These are phyloP conservation scores for Perithous albicinctus DNA, from an alignment of 2,888 invertebrate species.

Conservation along the genomic window DNA sequence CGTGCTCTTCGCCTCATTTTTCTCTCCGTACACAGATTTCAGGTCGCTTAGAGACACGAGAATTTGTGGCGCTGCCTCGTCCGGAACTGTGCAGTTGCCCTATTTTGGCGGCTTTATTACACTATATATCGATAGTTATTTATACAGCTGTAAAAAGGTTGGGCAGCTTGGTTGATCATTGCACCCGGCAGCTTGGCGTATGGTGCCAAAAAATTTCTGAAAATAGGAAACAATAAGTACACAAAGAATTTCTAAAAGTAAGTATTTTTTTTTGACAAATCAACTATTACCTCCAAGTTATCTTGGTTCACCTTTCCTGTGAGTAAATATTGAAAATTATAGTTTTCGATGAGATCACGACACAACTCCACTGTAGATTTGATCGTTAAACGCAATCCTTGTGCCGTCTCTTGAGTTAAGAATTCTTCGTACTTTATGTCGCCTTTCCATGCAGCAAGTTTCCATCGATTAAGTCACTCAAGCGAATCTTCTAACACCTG, in stretches of 20 bases:
- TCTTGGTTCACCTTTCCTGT: background rate
- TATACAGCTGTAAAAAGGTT: background rate
- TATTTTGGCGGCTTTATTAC: background rate
- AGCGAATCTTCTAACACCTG: constrained; percentile 59
- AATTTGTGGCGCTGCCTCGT: background rate
- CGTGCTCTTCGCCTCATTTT: background rate
- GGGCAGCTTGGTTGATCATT: background rate
- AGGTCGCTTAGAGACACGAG: background rate
- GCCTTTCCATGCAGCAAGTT: constrained; percentile 48
- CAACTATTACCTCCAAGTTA: background rate
- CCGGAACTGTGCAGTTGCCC: background rate
- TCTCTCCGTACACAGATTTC: background rate
- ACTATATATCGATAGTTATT: background rate
- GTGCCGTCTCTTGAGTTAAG: constrained; percentile 65
- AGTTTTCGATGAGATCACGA: background rate
- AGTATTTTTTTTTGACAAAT: background rate
- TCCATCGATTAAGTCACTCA: constrained; percentile 62
- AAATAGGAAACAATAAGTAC: background rate
- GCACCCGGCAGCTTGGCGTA: background rate
- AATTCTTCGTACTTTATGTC: constrained; percentile 61
- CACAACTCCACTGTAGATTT: background rate
- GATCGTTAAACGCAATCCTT: too few relatives aligned
- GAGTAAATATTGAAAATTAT: background rate
- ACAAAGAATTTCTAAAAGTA: too few relatives aligned
- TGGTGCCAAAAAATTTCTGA: background rate